phyloP scores from a whole-genome alignment of 2,113 vertebrate species.

The Campylomormyrus numenius region DNA sequence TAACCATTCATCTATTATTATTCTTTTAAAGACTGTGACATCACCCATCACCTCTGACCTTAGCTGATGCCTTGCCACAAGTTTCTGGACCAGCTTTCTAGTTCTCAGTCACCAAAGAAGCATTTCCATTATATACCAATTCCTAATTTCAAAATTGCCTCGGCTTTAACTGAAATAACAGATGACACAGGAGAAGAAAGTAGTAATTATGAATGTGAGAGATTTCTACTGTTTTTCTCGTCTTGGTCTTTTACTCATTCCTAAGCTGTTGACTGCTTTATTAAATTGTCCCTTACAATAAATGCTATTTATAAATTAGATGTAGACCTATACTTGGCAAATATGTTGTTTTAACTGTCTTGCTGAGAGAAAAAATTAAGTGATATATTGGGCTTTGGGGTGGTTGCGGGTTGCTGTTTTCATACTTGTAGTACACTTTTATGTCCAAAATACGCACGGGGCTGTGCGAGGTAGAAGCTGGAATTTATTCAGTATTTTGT shows the following conservation, averaged over 20 bases:
- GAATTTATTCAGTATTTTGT: too few species aligned
- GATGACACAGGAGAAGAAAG: background rate
- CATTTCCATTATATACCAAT: background rate
- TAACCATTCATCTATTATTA: background rate
- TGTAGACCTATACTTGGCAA: background rate
- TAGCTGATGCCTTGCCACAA: background rate
- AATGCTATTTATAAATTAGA: background rate
- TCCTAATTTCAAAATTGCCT: background rate
- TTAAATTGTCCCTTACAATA: background rate
- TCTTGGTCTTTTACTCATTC: background rate
- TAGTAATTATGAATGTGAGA: background rate
- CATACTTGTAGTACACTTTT: background rate
- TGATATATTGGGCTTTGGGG: background rate
- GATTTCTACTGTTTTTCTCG: background rate
- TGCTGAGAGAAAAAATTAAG: background rate
- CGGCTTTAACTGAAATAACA: background rate
- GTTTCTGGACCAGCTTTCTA: background rate
- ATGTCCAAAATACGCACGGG: background rate
- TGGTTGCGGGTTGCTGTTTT: background rate
- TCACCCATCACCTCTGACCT: background rate
- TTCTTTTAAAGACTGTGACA: background rate
- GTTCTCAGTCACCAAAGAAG: background rate
- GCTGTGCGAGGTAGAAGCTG: background rate
- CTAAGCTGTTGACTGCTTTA: background rate
- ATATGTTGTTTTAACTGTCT: background rate